Conservation (phyloP, 2,888 invertebrate genomes). For the Rapana venosa region DNA sequence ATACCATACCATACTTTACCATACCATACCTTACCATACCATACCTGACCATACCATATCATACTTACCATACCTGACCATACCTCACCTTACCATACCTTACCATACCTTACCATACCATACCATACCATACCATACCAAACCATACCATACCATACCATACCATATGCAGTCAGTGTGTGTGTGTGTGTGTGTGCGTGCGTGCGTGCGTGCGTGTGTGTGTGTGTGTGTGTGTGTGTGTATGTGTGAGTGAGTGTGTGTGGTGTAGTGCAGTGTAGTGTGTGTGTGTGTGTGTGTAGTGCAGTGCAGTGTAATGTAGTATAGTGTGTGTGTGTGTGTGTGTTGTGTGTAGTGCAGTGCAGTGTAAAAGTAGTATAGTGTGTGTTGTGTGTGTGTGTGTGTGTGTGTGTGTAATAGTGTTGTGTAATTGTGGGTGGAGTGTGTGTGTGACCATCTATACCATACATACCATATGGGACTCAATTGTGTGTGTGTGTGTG, state of each 20-base stretch:
- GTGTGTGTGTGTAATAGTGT: not conserved
- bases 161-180: not conserved
- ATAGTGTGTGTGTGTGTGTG: constrained; percentile 5
- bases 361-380: too few relatives aligned
- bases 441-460: too few relatives aligned
- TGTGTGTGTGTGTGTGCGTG: not conserved
- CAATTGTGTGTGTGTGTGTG: not conserved
- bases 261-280: not conserved
- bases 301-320: not conserved
- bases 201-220: not conserved
- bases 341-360: not conserved
- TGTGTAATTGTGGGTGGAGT: too few relatives aligned
- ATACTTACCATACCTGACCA: too few relatives aligned
- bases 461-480: too few relatives aligned
- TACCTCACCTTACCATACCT: too few relatives aligned
- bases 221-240: not conserved
- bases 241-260: not conserved
- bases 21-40: too few relatives aligned
- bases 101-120: too few relatives aligned
- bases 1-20: too few relatives aligned
- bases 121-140: too few relatives aligned
- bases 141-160: too few relatives aligned
- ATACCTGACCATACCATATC: too few relatives aligned
- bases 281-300: not conserved
- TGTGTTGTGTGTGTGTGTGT: not conserved